Evolutionary conservation across 2,113 vertebrate species (phyloP).

Genomic region (Scalopus aquaticus): DNA sequence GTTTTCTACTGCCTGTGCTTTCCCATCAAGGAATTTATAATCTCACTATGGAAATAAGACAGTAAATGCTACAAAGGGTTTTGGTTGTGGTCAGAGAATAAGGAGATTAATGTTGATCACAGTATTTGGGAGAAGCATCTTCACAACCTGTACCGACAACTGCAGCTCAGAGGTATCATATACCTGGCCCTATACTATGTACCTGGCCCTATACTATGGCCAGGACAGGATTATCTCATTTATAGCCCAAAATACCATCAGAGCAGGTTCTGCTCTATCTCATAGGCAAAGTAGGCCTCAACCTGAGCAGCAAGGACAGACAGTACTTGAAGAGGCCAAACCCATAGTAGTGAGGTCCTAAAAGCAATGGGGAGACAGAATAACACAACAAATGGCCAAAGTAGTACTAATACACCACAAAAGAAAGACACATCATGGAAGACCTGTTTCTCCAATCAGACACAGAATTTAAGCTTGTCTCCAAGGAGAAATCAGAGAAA

Average conservation of each 20-base stretch:
- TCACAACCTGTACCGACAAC: background rate
- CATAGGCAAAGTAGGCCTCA: background rate
- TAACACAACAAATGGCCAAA: no score
- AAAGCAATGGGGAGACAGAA: no score
- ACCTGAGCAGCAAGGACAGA: background rate
- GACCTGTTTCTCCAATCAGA: no score
- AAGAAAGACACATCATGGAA: no score
- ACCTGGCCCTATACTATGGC: background rate
- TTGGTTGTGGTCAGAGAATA: background rate
- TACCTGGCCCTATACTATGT: background rate
- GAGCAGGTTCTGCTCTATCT: background rate
- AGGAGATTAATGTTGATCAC: background rate
- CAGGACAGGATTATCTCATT: background rate
- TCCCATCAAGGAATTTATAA: background rate
- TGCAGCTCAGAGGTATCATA: background rate
- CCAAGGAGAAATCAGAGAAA: no score
- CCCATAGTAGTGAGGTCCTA: no score
- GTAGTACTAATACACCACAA: no score
- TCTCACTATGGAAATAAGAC: background rate
- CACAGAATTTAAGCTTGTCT: no score
- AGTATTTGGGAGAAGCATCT: background rate
- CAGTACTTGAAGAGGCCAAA: background rate
- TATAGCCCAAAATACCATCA: background rate
- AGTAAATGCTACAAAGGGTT: background rate
- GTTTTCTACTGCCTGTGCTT: background rate